A percentile compares a stretch with the other conserved stretches of the same genome.
phyloP scores from a whole-genome alignment of 2,113 vertebrate species.

The Chloroceryle aenea region DNA sequence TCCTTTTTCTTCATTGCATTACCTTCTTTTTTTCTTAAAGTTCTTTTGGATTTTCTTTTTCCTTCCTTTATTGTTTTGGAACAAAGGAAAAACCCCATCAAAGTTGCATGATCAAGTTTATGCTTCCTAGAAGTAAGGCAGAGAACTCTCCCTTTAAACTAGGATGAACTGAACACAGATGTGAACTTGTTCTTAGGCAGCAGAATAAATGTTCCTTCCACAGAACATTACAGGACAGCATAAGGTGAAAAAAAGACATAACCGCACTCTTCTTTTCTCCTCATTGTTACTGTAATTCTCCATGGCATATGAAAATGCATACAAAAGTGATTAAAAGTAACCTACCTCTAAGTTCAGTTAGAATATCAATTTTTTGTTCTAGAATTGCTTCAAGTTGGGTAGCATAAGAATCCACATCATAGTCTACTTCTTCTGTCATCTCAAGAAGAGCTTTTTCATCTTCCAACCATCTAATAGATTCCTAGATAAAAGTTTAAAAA shows the following conservation, averaged over 20 bases:
- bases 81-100: not conserved
- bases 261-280: not conserved
- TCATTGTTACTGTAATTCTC: not conserved
- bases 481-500: conserved; percentile 74
- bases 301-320: not conserved
- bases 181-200: not conserved
- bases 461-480: conserved; percentile 96
- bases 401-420: conserved; percentile 94
- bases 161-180: not conserved
- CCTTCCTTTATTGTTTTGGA: not conserved
- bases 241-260: not conserved
- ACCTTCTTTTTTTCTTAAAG: not conserved
- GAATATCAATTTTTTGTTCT: conserved; percentile 96
- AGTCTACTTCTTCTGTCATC: conserved; percentile 99
- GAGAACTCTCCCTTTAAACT: not conserved
- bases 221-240: not conserved
- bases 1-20: not conserved
- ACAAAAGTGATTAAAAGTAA: not conserved
- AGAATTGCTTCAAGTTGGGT: conserved; percentile 96
- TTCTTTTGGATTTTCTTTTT: not conserved
- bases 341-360: conserved; percentile 93
- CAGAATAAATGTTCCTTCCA: not conserved
- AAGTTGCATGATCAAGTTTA: not conserved
- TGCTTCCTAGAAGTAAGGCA: not conserved
- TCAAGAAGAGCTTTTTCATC: conserved; percentile 95